phyloP scores from a whole-genome alignment of 2,113 vertebrate genomes.

The Sialia sialis region DNA sequence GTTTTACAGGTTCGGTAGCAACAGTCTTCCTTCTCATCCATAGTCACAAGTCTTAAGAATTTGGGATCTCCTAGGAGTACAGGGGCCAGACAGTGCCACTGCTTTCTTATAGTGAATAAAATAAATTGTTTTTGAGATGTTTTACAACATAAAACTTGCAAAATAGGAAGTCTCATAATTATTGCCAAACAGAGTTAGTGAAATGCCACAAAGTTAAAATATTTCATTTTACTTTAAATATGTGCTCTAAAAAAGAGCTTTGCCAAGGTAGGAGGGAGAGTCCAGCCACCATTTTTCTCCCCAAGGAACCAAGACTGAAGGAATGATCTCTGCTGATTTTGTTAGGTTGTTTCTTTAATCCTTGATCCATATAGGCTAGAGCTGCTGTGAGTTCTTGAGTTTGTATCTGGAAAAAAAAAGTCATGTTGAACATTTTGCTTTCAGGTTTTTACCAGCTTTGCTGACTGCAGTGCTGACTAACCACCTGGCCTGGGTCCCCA shows the following conservation, averaged over 20 bases:
- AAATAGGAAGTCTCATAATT: background rate
- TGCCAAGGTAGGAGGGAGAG: background rate
- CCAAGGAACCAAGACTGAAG: background rate
- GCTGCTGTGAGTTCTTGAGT: background rate
- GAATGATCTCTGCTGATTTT: background rate
- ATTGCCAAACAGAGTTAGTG: background rate
- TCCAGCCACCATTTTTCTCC: background rate
- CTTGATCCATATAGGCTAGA: background rate
- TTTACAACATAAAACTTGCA: background rate
- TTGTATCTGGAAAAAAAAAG: background rate
- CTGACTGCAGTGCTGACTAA: constrained; percentile 96
- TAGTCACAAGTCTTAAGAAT: background rate
- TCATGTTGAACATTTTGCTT: constrained; percentile 1
- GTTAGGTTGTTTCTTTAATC: background rate
- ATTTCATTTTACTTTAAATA: background rate
- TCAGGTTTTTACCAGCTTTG: constrained; percentile 94
- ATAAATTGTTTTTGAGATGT: background rate
- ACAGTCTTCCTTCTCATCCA: background rate
- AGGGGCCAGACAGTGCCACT: too few species aligned
- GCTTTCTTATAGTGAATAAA: background rate
- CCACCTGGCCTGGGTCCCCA: constrained; percentile 98
- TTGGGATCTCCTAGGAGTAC: background rate
- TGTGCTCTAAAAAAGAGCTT: background rate
- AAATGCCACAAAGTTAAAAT: background rate
- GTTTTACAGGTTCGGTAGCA: background rate